Base-by-base conservation (phyloP, 1,140 invertebrate species). In the Drosophila grimshawi region DNA sequence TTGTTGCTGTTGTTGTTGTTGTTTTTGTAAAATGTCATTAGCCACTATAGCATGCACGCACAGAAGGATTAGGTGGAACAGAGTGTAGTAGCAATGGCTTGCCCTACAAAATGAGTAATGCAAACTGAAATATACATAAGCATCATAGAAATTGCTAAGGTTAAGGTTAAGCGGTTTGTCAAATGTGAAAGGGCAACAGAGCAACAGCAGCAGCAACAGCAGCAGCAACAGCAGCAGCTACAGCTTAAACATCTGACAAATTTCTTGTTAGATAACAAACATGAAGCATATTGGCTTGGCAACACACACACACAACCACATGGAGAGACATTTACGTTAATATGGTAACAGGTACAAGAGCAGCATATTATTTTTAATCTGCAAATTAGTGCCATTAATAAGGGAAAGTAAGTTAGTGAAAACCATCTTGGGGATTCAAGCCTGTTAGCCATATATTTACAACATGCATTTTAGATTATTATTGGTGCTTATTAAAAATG, bases 81-180 rank as follows among this genome's bases (percentile, higher is more conserved):
- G 33, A 33, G 19, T 19, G 19, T 35, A 53, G 57, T 48, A 35
- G 11, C 53, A 57, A 8, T 4, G 48, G 56, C 53, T 30, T 32
- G 10, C 32, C 41, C 11, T 52, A 60, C 30, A 30, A 69, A 69
- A 75, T 71, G 68, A 65, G 41, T 68, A 61, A 67, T 61, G 33
- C 66, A 71, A 52, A 66, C 81, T 86, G 75, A 74, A 86, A 78
- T 86, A 78, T 81, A 61, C 76, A 86, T 76, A 86, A 79, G 60
- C 55, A 68, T 41, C 46, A 55, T 62, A 75, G 62, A 66, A 69
- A 77, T 67, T 27, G 32, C 78, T 79, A 86, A 86, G 85, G 83
- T 88, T 88, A 86, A 86, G 83, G 83, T 86, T 86, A 86, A 86
- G 80, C 78, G 80, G 68, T 80, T 76, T 71, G 64, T 75, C 83